Evolutionary conservation across 2,797 vertebrate genomes (phyloP), one percentile per base, ranked within the genome.

Genomic region (Lagodon rhomboides): DNA sequence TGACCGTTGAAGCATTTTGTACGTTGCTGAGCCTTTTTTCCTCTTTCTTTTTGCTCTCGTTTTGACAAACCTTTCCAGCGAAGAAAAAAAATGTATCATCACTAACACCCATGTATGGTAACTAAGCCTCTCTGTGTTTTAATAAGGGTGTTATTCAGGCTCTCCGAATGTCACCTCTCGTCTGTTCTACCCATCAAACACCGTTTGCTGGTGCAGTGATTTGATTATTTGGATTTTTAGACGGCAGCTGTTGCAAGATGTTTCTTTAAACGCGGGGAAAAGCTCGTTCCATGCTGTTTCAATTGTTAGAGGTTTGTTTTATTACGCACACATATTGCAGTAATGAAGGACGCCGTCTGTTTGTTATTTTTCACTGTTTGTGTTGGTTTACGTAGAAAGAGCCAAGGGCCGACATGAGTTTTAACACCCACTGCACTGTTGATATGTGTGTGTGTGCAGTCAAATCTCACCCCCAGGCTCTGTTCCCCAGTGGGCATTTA

Each of bases 1-100:
- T 92, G 91, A 92, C 89, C 41, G 77, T 77, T 89, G 74, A 80
- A 91, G 79, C 89, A 74, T 91, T 91, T 80, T 91, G 83, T 18
- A 34, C 30, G 46, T 79, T 75, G 61, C 69, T 73, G 59, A 70
- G 34, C 34, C 8, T 34, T 34, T 34, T 34, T 34, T 34, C 8
- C 62, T 68, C 49, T 55, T 6, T 50, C 23, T 18, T 67, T 67
- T 30, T 80, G 18, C 46, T 71, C n/a, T 67, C 9, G 1, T 27
- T 80, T 38, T 18, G 67, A 82, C 41, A 27, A 54, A 55, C n/a
- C 50, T 77, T 47, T 41, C n/a, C 41, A 44, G 3, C 47, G 16
- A 16, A 25, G 3, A 25, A 17, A 23, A 30, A 34, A 6, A 51
- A 5, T 63, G 15, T 13, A 20, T 62, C 53, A 1, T 34, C 8